These are phyloP conservation scores for Tridacna gigas DNA, from an alignment of 2,888 invertebrate genomes.

Conservation along the genomic window DNA sequence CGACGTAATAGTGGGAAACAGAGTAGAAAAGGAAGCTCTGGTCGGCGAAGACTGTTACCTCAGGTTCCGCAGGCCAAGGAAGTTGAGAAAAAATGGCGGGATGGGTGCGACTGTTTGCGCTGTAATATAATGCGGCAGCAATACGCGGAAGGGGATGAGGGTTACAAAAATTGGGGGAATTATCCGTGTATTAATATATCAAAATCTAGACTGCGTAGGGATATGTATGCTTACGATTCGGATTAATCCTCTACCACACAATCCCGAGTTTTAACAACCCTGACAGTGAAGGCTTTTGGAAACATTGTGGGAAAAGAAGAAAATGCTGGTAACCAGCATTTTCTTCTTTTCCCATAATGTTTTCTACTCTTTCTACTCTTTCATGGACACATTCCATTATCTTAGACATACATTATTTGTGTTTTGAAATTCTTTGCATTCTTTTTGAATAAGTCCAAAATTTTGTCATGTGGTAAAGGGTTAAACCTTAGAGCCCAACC, in stretches of 20 bases:
- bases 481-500: background rate
- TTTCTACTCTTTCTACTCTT: too few relatives aligned
- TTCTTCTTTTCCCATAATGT: too few relatives aligned
- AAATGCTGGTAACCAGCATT: too few relatives aligned
- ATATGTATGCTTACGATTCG: conserved; percentile 53
- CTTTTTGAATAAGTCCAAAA: too few relatives aligned
- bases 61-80: conserved; percentile 6
- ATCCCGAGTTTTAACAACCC: too few relatives aligned
- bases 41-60: background rate
- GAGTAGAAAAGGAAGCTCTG: conserved; percentile 8
- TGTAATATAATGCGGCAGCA: conserved; percentile 76
- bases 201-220: conserved; percentile 59
- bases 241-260: background rate
- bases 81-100: conserved; percentile 74
- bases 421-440: too few relatives aligned
- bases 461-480: background rate
- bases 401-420: too few relatives aligned
- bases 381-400: too few relatives aligned
- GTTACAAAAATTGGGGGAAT: conserved; percentile 74
- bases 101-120: conserved; percentile 75
- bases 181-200: conserved; percentile 73
- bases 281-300: too few relatives aligned
- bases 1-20: conserved; percentile 19
- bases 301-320: too few relatives aligned
- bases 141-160: conserved; percentile 72